Evolutionary conservation across 2,888 invertebrate genomes (phyloP), one percentile per base, ranked within the genome.

Genomic region (Odontothrips loti): DNA sequence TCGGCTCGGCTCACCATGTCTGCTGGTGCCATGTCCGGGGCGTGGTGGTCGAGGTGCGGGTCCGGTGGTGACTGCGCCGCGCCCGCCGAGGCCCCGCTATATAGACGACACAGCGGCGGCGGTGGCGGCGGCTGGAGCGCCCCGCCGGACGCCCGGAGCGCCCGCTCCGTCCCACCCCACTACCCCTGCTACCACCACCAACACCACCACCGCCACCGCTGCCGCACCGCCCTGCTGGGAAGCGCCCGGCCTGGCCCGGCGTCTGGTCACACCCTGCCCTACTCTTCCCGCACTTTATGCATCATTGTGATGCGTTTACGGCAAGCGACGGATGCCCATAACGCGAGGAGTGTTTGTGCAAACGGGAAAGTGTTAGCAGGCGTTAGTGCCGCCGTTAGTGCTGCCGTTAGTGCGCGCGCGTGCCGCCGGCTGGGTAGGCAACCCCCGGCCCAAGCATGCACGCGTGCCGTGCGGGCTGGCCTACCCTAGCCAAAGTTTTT

Each of bases 1-100:
- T n/a, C n/a, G n/a, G n/a, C n/a, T n/a, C n/a, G n/a, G n/a, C 68
- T 75, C 68, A 75, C 68, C 68, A 75, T 75, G 68, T 75, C 68
- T 75, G 68, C 68, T n/a, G 23, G 68, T 68, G 68, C n/a, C 6
- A 43, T 12, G 68, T 75, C 1, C 11, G 68, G 68, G 23, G 10
- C 68, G 68, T 27, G 68, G 58, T 27, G 68, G 23, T 75, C 27
- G 23, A 11, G 27, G 68, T 12, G 68, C 68, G 68, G 68, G 10
- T 75, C 58, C 12, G 68, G 12, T 27, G 68, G 27, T 12, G 23
- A 75, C 68, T 75, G 23, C 23, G 23, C 23, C 68, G 68, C 68
- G 68, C 68, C 68, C 68, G 68, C 23, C 23, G 68, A 23, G 12
- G 68, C 68, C 27, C 27, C 23, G 68, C 68, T 75, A 27, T 75